These are phyloP conservation scores for Sciurus carolinensis DNA, from an alignment of 2,797 vertebrate genomes.

Conservation along the genomic window DNA sequence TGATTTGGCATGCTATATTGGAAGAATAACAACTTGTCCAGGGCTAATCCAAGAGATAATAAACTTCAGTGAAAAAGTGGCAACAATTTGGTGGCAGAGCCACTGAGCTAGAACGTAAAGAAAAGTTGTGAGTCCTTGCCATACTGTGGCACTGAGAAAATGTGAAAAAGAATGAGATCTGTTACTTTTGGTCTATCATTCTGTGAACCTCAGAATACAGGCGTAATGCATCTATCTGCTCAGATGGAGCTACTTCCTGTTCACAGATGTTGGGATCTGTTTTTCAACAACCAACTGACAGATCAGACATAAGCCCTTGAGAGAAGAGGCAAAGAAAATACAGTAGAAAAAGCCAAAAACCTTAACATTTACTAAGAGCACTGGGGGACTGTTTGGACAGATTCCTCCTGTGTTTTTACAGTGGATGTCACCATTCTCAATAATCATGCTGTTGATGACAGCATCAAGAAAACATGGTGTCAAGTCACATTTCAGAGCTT, in stretches of 20 bases:
- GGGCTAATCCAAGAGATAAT: not conserved
- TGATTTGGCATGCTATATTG: not conserved
- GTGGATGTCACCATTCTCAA: constrained; percentile 79
- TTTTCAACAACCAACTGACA: constrained; percentile 6
- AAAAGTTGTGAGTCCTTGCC: not conserved
- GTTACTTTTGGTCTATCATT: not conserved
- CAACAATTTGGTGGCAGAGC: not conserved
- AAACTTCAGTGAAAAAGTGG: not conserved
- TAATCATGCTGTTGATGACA: constrained; percentile 77
- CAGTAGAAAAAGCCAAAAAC: constrained; percentile 58
- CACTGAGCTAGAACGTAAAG: not conserved
- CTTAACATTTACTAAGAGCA: constrained; percentile 72
- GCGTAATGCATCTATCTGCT: not conserved
- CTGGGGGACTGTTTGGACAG: constrained; percentile 55
- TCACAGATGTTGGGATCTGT: not conserved
- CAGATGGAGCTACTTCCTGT: not conserved
- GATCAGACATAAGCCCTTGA: not conserved
- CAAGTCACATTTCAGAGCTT: constrained; percentile 74
- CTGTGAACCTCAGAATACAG: not conserved
- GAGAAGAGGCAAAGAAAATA: constrained; percentile 68
- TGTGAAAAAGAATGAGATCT: not conserved
- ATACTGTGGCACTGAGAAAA: not conserved
- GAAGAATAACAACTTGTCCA: constrained; percentile 2
- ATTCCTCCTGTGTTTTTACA: constrained; percentile 73
- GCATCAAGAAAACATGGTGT: constrained; percentile 70